Percentiles rank a stretch among this genome's conserved stretches.
These are phyloP conservation scores for Macroteleia sp. DNA, from an alignment of 2,888 invertebrate genomes.

Conservation along the genomic window DNA sequence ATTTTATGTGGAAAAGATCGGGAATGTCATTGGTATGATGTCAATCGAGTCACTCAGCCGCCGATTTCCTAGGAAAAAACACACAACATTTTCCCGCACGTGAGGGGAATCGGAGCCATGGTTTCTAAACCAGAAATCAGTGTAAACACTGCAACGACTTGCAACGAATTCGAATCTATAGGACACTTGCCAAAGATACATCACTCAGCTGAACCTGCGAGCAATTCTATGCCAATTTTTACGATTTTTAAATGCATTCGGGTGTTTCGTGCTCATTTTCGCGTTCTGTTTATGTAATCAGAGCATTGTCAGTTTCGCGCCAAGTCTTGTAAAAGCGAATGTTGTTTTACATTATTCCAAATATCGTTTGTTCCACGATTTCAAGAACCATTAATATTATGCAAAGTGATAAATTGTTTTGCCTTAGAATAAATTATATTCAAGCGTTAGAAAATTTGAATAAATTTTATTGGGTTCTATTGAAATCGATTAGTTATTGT, in stretches of 20 bases:
- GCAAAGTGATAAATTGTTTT: too few species aligned
- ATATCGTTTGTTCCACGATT: too few species aligned
- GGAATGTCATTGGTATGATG: conserved; percentile 73
- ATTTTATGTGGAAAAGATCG: conserved; percentile 40
- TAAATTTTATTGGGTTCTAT: too few species aligned
- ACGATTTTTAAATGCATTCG: conserved; percentile 30
- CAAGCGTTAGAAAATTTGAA: too few species aligned
- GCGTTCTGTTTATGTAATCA: too few species aligned
- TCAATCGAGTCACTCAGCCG: conserved; percentile 69
- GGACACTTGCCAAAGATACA: conserved; percentile 36
- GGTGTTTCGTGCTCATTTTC: conserved; percentile 52
- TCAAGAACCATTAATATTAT: too few species aligned
- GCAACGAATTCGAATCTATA: conserved; percentile 51
- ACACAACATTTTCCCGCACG: conserved; percentile 71
- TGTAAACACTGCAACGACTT: conserved; percentile 51
- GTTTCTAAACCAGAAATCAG: conserved; percentile 66
- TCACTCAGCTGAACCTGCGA: neutral
- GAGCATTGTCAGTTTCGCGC: too few species aligned
- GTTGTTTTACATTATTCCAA: too few species aligned
- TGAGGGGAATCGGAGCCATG: conserved; percentile 71
- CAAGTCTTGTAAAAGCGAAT: neutral
- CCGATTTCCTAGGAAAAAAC: conserved; percentile 72
- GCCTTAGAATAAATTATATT: too few species aligned
- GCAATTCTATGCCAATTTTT: conserved; percentile 43
- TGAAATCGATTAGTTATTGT: too few species aligned